Evolutionary conservation across 2,797 vertebrate genomes (phyloP).

Genomic region (Loris lydekkerianus): DNA sequence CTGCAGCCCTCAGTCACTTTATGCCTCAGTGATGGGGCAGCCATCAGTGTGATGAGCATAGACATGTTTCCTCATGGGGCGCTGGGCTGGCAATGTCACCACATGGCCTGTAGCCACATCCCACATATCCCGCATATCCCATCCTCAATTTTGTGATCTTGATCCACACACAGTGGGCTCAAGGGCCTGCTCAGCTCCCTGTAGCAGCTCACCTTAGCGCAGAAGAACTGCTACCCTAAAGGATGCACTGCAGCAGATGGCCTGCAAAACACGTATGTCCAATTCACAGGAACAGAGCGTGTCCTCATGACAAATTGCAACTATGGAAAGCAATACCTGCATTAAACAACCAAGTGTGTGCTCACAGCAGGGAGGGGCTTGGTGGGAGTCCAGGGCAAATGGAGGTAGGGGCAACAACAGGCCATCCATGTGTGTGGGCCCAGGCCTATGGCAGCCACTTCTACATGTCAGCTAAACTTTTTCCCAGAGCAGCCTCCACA

Average conservation of each 20-base stretch:
- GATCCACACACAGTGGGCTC: neutral
- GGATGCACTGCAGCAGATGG: neutral
- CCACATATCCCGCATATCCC: rapidly evolving
- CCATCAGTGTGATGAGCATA: neutral
- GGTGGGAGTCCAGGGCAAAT: neutral
- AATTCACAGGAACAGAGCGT: neutral
- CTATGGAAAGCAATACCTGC: neutral
- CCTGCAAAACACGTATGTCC: neutral
- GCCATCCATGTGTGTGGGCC: rapidly evolving
- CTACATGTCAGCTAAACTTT: rapidly evolving
- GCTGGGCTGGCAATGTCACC: neutral
- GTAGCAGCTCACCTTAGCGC: neutral
- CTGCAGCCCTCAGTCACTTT: neutral
- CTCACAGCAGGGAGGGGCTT: neutral
- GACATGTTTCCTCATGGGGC: neutral
- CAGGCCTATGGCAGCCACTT: too few species aligned
- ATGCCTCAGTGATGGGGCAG: too few species aligned
- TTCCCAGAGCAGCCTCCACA: neutral
- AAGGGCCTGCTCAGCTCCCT: neutral
- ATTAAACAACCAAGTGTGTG: rapidly evolving
- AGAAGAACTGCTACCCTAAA: neutral
- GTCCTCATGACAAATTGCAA: neutral
- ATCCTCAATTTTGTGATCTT: neutral
- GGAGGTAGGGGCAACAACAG: too few species aligned
- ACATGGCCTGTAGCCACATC: rapidly evolving